phyloP scores from a whole-genome alignment of 1,140 invertebrate genomes.

The Trachymyrmex cornetzi region DNA sequence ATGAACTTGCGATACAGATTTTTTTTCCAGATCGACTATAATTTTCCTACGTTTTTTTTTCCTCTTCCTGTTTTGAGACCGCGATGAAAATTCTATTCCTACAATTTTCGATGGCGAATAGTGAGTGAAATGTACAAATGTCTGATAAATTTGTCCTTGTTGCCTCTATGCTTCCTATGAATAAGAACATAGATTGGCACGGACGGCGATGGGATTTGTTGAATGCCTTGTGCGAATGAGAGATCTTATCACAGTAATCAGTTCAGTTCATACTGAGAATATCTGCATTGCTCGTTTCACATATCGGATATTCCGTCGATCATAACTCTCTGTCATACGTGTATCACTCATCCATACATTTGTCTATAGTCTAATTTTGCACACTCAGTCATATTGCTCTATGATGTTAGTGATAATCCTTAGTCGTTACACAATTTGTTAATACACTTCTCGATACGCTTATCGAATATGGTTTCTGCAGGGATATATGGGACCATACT shows the following conservation, averaged over 20 bases:
- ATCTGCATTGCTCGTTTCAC: slow-evolving; percentile 30
- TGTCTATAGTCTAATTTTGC: slow-evolving; percentile 62
- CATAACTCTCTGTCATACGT: slow-evolving; percentile 3
- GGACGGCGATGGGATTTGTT: slow-evolving; percentile 40
- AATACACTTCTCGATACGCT: slow-evolving; percentile 46
- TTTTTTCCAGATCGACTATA: slow-evolving; percentile 37
- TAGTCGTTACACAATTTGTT: slow-evolving; percentile 49
- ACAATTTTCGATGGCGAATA: slow-evolving; percentile 28
- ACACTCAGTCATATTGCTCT: slow-evolving; percentile 62
- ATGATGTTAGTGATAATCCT: slow-evolving; percentile 56
- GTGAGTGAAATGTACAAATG: slow-evolving; percentile 34
- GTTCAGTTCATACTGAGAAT: slow-evolving; percentile 50
- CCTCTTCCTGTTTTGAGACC: background rate
- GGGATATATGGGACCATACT: slow-evolving; percentile 41
- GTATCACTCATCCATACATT: slow-evolving; percentile 48
- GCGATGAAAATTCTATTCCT: slow-evolving; percentile 27
- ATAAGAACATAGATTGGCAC: slow-evolving; percentile 15
- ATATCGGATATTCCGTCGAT: slow-evolving; percentile 36
- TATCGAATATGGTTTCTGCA: slow-evolving; percentile 37
- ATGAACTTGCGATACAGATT: slow-evolving; percentile 34
- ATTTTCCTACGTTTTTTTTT: background rate
- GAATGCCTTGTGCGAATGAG: slow-evolving; percentile 41
- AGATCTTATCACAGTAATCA: slow-evolving; percentile 63
- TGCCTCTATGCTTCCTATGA: background rate
- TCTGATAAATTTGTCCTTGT: slow-evolving; percentile 33